Evolutionary conservation across 2,113 vertebrate species (phyloP).

Genomic region (Illadopsis cleaveri): DNA sequence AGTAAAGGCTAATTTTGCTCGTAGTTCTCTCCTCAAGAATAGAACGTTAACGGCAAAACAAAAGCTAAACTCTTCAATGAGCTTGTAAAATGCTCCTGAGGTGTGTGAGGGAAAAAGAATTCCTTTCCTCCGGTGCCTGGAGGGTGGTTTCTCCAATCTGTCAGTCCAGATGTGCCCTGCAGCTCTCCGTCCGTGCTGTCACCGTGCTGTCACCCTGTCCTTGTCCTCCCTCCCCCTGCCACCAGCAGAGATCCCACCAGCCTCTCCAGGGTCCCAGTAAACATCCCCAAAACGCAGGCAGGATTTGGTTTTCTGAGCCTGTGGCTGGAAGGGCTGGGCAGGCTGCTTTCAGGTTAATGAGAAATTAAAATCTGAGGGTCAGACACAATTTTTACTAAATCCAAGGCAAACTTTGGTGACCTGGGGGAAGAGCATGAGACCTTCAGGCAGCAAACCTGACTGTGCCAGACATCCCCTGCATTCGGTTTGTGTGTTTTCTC

Average conservation of each 20-base stretch:
- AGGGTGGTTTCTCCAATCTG: not conserved
- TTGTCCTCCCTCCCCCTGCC: not conserved
- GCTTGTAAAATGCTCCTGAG: not conserved
- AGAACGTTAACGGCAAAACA: not conserved
- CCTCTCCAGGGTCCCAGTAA: not conserved
- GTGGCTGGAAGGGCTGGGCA: not conserved
- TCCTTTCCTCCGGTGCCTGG: not conserved
- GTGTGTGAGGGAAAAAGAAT: not conserved
- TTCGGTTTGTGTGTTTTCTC: not conserved
- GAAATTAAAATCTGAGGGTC: not conserved
- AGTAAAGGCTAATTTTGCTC: conserved; percentile 8
- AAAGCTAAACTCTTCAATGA: not conserved
- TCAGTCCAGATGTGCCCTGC: not conserved
- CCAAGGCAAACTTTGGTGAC: not conserved
- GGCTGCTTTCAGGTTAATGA: not conserved
- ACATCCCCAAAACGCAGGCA: not conserved
- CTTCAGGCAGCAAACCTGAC: not conserved
- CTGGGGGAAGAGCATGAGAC: not conserved
- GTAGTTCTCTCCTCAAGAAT: not conserved
- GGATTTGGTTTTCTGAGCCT: accelerated
- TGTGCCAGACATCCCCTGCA: not conserved
- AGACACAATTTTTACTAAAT: not conserved
- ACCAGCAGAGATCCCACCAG: not conserved
- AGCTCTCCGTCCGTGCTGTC: not conserved
- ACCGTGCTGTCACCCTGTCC: not conserved